These are phyloP conservation scores for Cydia amplana DNA, from an alignment of 1,140 invertebrate genomes.

Conservation along the genomic window DNA sequence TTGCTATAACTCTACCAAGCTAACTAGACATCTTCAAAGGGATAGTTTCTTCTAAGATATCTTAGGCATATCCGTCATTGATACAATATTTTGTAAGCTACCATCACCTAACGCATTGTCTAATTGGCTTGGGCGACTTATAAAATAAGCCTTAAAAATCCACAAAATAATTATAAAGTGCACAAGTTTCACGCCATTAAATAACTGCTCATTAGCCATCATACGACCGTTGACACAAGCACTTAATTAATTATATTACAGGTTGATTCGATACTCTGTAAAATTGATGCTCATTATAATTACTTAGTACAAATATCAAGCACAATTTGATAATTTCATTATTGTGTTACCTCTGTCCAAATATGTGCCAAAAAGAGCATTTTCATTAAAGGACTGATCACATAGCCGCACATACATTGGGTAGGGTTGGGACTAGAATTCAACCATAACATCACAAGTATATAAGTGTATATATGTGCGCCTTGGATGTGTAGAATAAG, in stretches of 20 bases:
- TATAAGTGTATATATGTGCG: too few species aligned
- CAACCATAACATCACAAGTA: too few species aligned
- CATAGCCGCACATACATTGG: not conserved
- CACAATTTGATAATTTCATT: constrained; percentile 17
- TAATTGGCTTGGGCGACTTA: not conserved
- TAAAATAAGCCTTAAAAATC: not conserved
- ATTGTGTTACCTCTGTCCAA: constrained; percentile 20
- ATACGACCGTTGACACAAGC: not conserved
- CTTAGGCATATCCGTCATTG: not conserved
- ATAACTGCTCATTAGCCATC: not conserved
- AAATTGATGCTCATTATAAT: constrained; percentile 5
- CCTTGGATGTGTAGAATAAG: too few species aligned
- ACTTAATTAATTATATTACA: constrained; percentile 6
- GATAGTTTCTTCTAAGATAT: too few species aligned
- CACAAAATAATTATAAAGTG: not conserved
- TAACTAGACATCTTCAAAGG: not conserved
- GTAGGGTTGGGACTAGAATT: too few species aligned
- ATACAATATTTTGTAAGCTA: not conserved
- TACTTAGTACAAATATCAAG: constrained; percentile 25
- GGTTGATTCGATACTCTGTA: constrained; percentile 9
- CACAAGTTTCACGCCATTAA: not conserved
- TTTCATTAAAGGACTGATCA: not conserved
- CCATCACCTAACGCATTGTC: not conserved
- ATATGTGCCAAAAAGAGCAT: constrained; percentile 18
- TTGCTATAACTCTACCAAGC: not conserved